Conservation (phyloP, 2,888 invertebrate genomes). For the Monopis laevigella region DNA sequence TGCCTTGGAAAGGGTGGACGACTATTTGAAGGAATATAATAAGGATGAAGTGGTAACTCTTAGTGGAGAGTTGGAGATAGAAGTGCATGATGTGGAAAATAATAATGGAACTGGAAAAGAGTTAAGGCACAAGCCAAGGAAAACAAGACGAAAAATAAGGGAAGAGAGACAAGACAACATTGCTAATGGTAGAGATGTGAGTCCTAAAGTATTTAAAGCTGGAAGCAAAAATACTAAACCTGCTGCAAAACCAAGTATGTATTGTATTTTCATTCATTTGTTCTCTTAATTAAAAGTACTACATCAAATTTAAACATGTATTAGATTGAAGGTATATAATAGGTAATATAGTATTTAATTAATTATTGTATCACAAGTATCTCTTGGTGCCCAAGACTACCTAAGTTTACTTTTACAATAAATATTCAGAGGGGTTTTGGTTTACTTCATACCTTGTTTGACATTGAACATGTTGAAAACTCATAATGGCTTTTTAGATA, state of each 20-base stretch:
- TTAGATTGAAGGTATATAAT: too few relatives aligned
- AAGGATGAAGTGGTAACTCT: constrained; percentile 59
- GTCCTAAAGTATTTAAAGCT: constrained; percentile 56
- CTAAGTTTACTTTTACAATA: too few relatives aligned
- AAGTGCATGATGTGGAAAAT: constrained; percentile 53
- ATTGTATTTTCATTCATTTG: background rate
- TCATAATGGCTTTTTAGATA: too few relatives aligned
- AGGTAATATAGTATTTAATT: too few relatives aligned
- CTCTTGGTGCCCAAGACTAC: too few relatives aligned
- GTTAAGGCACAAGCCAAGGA: constrained; percentile 47
- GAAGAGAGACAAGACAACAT: constrained; percentile 48
- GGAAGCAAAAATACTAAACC: constrained; percentile 37
- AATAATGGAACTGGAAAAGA: constrained; percentile 51
- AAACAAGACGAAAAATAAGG: constrained; percentile 48
- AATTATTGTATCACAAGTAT: too few relatives aligned
- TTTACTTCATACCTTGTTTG: too few relatives aligned
- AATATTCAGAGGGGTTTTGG: too few relatives aligned
- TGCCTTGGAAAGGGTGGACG: constrained; percentile 61
- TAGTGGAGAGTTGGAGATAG: constrained; percentile 60
- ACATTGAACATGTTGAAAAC: too few relatives aligned
- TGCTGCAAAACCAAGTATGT: constrained; percentile 38
- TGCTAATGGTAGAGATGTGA: constrained; percentile 47
- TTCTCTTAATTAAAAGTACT: too few relatives aligned
- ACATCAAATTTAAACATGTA: too few relatives aligned
- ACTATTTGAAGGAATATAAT: constrained; percentile 60